phyloP scores from a whole-genome alignment of 2,113 vertebrate genomes.

The Procavia capensis region DNA sequence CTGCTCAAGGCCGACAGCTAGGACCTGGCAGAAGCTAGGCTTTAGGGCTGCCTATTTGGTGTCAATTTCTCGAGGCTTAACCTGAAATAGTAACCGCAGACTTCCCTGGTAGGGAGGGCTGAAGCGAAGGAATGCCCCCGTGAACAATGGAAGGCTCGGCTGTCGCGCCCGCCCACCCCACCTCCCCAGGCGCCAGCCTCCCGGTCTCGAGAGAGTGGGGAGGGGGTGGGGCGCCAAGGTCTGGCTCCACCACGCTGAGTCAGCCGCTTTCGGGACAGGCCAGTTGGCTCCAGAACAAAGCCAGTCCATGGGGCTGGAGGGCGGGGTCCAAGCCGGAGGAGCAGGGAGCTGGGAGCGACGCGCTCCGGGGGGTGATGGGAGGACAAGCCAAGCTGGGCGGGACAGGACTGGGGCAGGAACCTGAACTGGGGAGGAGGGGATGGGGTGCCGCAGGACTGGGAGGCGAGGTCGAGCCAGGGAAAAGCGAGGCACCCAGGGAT shows the following conservation, averaged over 20 bases:
- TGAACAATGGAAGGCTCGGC: slow-evolving; percentile 28
- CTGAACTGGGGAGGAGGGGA: not conserved
- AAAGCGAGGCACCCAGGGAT: not conserved
- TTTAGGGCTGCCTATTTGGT: not conserved
- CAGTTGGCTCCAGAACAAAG: not conserved
- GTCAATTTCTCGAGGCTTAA: not conserved
- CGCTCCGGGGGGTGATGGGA: not conserved
- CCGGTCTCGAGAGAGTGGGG: accelerated
- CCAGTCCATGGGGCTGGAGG: too few relatives aligned
- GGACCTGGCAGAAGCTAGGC: not conserved
- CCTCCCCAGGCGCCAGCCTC: not conserved
- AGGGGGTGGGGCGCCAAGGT: not conserved
- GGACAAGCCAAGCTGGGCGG: not conserved
- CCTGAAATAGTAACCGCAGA: not conserved
- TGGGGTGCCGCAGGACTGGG: not conserved
- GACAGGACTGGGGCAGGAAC: not conserved
- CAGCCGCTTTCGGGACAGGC: not conserved
- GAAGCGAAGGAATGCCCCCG: not conserved
- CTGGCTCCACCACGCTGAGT: not conserved
- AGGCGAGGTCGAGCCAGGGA: not conserved
- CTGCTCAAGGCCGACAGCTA: too few relatives aligned
- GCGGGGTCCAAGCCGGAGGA: not conserved
- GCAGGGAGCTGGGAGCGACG: too few relatives aligned
- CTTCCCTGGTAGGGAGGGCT: not conserved
- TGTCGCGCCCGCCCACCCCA: not conserved